A percentile compares a stretch with the other conserved stretches of the same genome.
Conservation (phyloP, 2,113 vertebrate species). For the Eclectus roratus region DNA sequence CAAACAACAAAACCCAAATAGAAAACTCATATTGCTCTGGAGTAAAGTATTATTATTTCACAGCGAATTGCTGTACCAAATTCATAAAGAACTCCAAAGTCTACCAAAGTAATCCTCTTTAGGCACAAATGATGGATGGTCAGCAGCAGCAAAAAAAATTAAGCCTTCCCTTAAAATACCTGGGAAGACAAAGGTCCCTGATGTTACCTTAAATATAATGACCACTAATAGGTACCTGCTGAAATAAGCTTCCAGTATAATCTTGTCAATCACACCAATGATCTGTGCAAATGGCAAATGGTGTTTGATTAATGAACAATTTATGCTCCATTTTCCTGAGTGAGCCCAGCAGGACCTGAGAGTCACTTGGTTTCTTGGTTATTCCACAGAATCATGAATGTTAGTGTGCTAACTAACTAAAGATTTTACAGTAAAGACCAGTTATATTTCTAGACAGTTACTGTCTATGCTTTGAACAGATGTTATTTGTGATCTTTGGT, state of each 20-base stretch:
- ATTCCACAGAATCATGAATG: not conserved
- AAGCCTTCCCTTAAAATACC: not conserved
- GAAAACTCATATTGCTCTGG: not conserved
- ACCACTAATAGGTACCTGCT: not conserved
- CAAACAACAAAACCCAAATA: not conserved
- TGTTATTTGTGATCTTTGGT: not conserved
- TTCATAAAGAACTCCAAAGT: not conserved
- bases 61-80: not conserved
- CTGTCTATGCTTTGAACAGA: fast-evolving
- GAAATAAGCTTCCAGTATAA: not conserved
- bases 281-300: not conserved
- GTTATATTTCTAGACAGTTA: not conserved
- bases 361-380: not conserved
- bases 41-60: not conserved
- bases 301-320: not conserved
- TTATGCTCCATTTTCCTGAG: not conserved
- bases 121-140: not conserved
- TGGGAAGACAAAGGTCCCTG: not conserved
- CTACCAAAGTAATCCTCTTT: not conserved
- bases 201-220: not conserved
- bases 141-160: not conserved
- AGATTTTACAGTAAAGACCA: not conserved
- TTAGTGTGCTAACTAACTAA: not conserved
- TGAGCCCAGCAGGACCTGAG: not conserved
- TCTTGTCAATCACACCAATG: not conserved